Percentiles rank a stretch among this genome's conserved stretches.
Conservation (phyloP, 2,888 invertebrate species). For the Epinotia nisella region DNA sequence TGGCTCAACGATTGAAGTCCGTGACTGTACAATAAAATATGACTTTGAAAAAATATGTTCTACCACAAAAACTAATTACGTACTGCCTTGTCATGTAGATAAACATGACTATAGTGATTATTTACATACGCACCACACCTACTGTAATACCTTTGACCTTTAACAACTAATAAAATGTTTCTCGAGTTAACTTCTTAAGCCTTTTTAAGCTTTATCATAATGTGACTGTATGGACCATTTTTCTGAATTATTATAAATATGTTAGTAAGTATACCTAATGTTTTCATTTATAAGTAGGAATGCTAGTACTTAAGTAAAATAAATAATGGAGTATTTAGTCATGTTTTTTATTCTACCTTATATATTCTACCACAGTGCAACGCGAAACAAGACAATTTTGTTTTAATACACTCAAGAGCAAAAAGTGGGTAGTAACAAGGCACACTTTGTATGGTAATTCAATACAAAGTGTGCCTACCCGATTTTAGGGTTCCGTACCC, state of each 20-base stretch:
- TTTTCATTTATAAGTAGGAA: constrained; percentile 7
- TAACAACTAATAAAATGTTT: constrained; percentile 13
- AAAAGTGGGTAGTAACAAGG: too few relatives aligned
- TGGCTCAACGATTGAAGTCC: too few relatives aligned
- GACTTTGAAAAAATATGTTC: constrained; percentile 5
- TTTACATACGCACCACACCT: neutral
- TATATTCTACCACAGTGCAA: neutral
- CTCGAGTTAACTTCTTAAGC: neutral
- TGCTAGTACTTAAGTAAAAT: constrained; percentile 27
- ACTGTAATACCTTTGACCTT: constrained; percentile 3
- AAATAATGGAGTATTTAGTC: neutral
- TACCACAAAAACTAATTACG: constrained; percentile 9
- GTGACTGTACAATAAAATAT: neutral
- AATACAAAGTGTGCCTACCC: too few relatives aligned
- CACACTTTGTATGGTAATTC: too few relatives aligned
- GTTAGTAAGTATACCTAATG: neutral
- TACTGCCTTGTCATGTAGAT: neutral
- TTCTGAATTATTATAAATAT: constrained; percentile 8
- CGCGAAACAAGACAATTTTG: too few relatives aligned
- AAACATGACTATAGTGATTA: constrained; percentile 1
- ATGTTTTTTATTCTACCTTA: neutral
- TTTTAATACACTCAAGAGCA: too few relatives aligned
- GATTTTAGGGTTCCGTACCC: too few relatives aligned
- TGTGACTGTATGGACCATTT: neutral
- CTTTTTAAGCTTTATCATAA: neutral